A percentile compares a stretch with the other conserved stretches of the same genome.
Evolutionary conservation across 2,888 invertebrate genomes (phyloP).

Genomic region (Mantis religiosa): DNA sequence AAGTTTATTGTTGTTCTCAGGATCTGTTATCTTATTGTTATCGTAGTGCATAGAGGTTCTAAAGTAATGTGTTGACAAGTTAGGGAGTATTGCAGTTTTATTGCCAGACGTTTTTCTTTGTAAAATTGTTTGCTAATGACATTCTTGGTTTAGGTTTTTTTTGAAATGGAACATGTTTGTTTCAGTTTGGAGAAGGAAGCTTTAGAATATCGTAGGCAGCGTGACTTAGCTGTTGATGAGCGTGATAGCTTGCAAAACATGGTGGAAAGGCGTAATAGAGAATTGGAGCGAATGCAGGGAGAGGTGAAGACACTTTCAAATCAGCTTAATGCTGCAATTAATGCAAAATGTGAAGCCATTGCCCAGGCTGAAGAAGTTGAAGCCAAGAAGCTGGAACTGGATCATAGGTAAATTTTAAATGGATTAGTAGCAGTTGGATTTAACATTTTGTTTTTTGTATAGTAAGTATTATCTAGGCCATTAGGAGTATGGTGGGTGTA

Average conservation of each 20-base stretch:
- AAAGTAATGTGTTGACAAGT: too few relatives aligned
- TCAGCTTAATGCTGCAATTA: slow-evolving; percentile 70
- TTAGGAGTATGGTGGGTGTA: too few relatives aligned
- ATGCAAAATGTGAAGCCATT: slow-evolving; percentile 79
- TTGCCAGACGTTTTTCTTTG: too few relatives aligned
- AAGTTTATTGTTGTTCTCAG: too few relatives aligned
- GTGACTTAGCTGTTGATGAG: slow-evolving; percentile 69
- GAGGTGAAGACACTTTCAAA: slow-evolving; percentile 66
- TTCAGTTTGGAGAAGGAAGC: slow-evolving; percentile 57
- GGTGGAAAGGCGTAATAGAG: slow-evolving; percentile 65
- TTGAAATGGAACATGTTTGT: not conserved
- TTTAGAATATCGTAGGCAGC: slow-evolving; percentile 61
- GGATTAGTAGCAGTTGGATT: not conserved
- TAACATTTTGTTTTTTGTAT: not conserved
- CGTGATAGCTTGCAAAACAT: slow-evolving; percentile 68
- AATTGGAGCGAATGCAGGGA: slow-evolving; percentile 66
- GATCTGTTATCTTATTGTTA: too few relatives aligned
- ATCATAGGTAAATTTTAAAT: slow-evolving; percentile 56
- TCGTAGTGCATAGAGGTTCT: too few relatives aligned
- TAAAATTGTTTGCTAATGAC: too few relatives aligned
- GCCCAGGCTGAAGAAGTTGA: slow-evolving; percentile 75
- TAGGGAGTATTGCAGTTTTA: too few relatives aligned
- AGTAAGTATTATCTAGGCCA: too few relatives aligned
- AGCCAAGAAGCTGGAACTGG: slow-evolving; percentile 71
- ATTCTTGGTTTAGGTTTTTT: too few relatives aligned